Base-by-base conservation (phyloP, 1,140 invertebrate genomes). In the Drosophila pandora region DNA sequence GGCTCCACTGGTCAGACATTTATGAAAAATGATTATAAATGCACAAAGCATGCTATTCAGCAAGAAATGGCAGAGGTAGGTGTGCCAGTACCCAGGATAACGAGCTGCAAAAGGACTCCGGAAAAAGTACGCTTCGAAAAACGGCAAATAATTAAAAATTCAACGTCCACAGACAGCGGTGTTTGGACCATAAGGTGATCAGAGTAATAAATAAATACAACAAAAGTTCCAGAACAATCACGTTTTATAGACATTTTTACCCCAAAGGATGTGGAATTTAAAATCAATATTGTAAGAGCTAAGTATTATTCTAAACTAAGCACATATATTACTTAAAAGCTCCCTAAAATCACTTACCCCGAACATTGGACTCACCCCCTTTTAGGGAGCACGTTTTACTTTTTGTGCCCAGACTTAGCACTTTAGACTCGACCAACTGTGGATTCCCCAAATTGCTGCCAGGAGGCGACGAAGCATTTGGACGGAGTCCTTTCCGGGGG, bases 1-100 rank as follows among this genome's bases (percentile, higher is more conserved):
- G n/a, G 10, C 17, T 37, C 8, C 70, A 72, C 63, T 64, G 82
- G 73, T 73, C 79, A 84, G 77, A 67, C 82, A 82, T 75, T 87
- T 85, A 85, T 85, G 82, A 87, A 87, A 85, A 81, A 85, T 87
- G 83, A 88, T 87, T 87, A 87, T 79, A 88, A 87, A 87, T 87
- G 82, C 82, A 87, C 82, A 87, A 87, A 87, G 82, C 82, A 81
- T 63, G 79, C 72, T 54, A 34, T 39, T 32, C 37, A 62, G 59
- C 49, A 41, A 43, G 67, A 64, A 67, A 60, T 39, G 23, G 43
- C 25, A 62, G 21, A 61, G 37, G 23, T 30, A 61, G 45, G 22
- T 22, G 17, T 21, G 43, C 37, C 22, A 21, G 9, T 10, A 10
- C 37, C 17, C 61, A 43, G 45, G 13, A 58, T 25, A 21, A 45